Evolutionary conservation across 1,140 invertebrate species (phyloP).

Genomic region (Harpegnathos saltator): DNA sequence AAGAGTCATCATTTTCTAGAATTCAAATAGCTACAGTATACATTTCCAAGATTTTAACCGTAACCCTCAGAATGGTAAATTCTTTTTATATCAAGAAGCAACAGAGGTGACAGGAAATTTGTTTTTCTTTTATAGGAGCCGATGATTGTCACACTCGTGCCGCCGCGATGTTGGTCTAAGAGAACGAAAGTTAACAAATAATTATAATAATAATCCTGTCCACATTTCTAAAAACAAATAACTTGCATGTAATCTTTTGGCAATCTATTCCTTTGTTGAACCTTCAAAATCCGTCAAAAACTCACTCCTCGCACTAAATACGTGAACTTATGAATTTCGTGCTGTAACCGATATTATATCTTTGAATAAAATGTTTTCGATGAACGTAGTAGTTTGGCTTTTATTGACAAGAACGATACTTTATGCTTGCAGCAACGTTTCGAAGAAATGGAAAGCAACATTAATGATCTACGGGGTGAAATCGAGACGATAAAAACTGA

Average conservation of each 20-base stretch:
- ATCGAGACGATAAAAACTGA: slow-evolving; percentile 82
- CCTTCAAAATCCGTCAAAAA: slow-evolving; percentile 23
- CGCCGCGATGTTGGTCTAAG: slow-evolving; percentile 81
- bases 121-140: slow-evolving; percentile 80
- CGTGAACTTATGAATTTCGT: slow-evolving; percentile 3
- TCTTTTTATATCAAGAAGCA: background rate
- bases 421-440: slow-evolving; percentile 83
- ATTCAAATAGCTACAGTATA: background rate
- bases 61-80: background rate
- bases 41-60: background rate
- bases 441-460: slow-evolving; percentile 84
- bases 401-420: slow-evolving; percentile 79
- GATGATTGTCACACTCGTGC: slow-evolving; percentile 80
- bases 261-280: background rate
- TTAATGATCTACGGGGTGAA: slow-evolving; percentile 82
- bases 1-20: background rate
- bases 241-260: slow-evolving; percentile 48
- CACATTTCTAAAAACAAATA: slow-evolving; percentile 21
- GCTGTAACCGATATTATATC: slow-evolving; percentile 70
- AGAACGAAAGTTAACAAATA: slow-evolving; percentile 76
- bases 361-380: slow-evolving; percentile 75
- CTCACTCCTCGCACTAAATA: slow-evolving; percentile 39
- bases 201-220: slow-evolving; percentile 3
- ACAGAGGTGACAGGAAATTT: slow-evolving; percentile 50
- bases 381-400: slow-evolving; percentile 73